Evolutionary conservation across 2,797 vertebrate genomes (phyloP).

Genomic region (Sparus aurata): DNA sequence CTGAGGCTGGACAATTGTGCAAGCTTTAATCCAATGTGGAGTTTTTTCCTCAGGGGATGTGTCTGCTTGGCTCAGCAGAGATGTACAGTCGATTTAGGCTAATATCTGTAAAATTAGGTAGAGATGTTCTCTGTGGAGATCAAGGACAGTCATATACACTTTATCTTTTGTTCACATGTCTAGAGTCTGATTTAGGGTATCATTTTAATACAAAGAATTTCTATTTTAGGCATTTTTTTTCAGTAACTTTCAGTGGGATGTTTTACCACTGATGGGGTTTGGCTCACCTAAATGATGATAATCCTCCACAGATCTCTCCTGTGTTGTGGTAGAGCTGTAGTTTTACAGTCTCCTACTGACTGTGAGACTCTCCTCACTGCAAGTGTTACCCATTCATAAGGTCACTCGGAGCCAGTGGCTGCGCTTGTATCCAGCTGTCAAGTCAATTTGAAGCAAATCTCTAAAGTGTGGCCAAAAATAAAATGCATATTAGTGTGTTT

Average conservation of each 20-base stretch:
- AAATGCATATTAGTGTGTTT: background rate
- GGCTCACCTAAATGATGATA: background rate
- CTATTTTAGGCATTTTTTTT: background rate
- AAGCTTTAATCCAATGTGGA: slow-evolving; percentile 54
- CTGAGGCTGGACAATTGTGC: slow-evolving; percentile 32
- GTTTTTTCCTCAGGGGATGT: slow-evolving; percentile 31
- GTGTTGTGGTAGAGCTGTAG: slow-evolving; percentile 3
- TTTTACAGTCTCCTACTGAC: background rate
- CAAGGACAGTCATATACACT: background rate
- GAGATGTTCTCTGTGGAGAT: slow-evolving; percentile 35
- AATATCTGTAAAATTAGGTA: slow-evolving; percentile 19
- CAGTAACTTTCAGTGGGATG: background rate
- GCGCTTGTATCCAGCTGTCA: slow-evolving; percentile 2
- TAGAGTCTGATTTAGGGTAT: background rate
- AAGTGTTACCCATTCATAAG: slow-evolving; percentile 6
- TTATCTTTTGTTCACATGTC: slow-evolving; percentile 15
- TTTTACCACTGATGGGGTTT: slow-evolving; percentile 19
- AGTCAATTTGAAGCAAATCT: background rate
- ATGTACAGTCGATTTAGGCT: slow-evolving; percentile 11
- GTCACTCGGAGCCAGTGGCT: background rate
- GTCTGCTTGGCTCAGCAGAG: slow-evolving; percentile 23
- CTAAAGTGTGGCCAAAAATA: slow-evolving; percentile 9
- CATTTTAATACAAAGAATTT: background rate
- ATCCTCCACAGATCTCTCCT: slow-evolving; percentile 1
- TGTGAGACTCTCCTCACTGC: background rate